phyloP scores from a whole-genome alignment of 2,888 invertebrate species.

The Dermolepida albohirtum region DNA sequence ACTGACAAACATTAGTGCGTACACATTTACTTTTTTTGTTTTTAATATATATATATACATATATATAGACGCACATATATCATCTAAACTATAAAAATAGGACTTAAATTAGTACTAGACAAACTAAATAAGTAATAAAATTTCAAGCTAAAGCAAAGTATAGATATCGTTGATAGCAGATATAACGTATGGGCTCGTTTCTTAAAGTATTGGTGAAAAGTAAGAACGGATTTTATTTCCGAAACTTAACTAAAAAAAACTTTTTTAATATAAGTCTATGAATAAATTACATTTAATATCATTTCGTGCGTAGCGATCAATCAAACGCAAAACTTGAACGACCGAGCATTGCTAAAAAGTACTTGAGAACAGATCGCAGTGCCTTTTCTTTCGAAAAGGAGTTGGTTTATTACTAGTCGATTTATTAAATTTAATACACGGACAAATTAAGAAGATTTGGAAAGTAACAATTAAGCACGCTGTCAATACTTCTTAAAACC shows the following conservation, averaged over 20 bases:
- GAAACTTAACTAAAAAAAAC: background rate
- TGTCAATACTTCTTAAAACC: too few relatives aligned
- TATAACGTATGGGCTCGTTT: background rate
- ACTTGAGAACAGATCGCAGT: background rate
- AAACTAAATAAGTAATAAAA: background rate
- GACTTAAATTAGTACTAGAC: background rate
- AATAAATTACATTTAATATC: constrained; percentile 28
- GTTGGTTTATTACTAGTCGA: background rate
- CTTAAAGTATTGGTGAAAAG: background rate
- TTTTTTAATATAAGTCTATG: constrained; percentile 24
- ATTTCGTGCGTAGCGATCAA: constrained; percentile 21
- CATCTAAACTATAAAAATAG: too few relatives aligned
- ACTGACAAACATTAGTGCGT: too few relatives aligned
- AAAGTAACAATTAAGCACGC: too few relatives aligned
- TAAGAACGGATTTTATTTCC: background rate
- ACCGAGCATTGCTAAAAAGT: background rate
- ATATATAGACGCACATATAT: too few relatives aligned
- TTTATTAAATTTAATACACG: background rate
- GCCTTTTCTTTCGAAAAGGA: background rate
- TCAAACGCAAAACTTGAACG: constrained; percentile 9
- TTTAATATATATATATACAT: too few relatives aligned
- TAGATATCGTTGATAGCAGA: constrained; percentile 6
- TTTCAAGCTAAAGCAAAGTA: background rate
- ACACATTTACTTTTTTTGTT: too few relatives aligned
- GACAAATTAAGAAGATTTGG: background rate